Evolutionary conservation across 2,797 vertebrate species (phyloP).

Genomic region (Ctenochaetus hawaiiensis): DNA sequence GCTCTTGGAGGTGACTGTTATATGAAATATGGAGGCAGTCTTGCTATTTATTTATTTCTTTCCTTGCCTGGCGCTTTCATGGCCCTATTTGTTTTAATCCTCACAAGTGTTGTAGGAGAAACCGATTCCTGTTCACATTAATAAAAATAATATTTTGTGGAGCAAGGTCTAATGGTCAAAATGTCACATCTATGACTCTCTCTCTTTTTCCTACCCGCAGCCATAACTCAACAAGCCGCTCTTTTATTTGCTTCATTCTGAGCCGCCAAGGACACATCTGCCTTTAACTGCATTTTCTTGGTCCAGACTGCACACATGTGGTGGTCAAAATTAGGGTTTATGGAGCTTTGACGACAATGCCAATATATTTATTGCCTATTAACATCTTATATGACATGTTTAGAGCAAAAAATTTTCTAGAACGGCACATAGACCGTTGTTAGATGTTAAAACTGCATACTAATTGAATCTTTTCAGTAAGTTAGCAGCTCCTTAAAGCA

Average conservation of each 20-base stretch:
- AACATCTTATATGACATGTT: constrained; percentile 42
- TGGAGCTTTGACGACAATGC: constrained; percentile 52
- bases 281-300: constrained; percentile 50
- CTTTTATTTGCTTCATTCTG: constrained; percentile 74
- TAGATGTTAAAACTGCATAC: constrained; percentile 32
- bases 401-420: constrained; percentile 32
- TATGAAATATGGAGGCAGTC: constrained; percentile 84
- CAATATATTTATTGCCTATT: constrained; percentile 40
- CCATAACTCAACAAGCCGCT: constrained; percentile 82
- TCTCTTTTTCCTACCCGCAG: constrained; percentile 68
- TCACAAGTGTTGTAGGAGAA: constrained; percentile 86
- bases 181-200: constrained; percentile 80
- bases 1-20: constrained; percentile 82
- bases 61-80: constrained; percentile 79
- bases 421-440: constrained; percentile 27
- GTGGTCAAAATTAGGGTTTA: constrained; percentile 57
- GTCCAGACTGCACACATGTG: constrained; percentile 43
- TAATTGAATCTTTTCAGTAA: constrained; percentile 58
- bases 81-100: constrained; percentile 87
- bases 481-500: constrained; percentile 38
- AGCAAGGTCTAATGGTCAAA: constrained; percentile 84
- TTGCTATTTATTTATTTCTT: constrained; percentile 85
- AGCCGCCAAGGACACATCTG: constrained; percentile 56
- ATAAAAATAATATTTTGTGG: constrained; percentile 90
- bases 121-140: constrained; percentile 87